Evolutionary conservation across 1,140 invertebrate genomes (phyloP).

Genomic region (Phymastichus coffea): DNA sequence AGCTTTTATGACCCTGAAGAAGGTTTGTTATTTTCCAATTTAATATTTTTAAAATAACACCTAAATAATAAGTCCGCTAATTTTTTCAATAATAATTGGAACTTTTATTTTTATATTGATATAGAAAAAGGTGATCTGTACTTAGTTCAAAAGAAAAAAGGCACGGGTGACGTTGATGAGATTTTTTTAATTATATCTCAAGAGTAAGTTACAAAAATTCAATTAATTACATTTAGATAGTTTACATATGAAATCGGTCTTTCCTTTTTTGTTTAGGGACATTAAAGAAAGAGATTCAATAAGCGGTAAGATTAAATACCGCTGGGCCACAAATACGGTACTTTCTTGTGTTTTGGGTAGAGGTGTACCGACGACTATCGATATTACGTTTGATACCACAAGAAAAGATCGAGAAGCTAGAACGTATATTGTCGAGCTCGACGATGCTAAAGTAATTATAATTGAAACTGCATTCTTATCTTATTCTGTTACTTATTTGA

Average conservation of each 20-base stretch:
- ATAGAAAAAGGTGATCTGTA: constrained; percentile 48
- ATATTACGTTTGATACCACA: constrained; percentile 64
- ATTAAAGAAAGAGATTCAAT: constrained; percentile 56
- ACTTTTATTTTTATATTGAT: constrained; percentile 11
- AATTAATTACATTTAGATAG: background rate
- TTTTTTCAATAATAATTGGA: background rate
- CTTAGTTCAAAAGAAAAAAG: constrained; percentile 43
- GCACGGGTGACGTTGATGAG: constrained; percentile 43
- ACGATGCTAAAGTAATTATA: constrained; percentile 57
- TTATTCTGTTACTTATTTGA: constrained; percentile 24
- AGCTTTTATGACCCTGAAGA: constrained; percentile 41
- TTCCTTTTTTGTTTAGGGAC: constrained; percentile 36
- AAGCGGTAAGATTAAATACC: constrained; percentile 56
- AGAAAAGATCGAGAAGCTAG: constrained; percentile 59
- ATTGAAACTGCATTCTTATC: too few relatives aligned
- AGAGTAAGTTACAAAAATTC: constrained; percentile 38
- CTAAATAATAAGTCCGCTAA: background rate
- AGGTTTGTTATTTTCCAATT: constrained; percentile 30
- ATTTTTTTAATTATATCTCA: constrained; percentile 50
- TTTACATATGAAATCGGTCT: background rate
- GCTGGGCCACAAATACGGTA: constrained; percentile 61
- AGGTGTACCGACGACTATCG: constrained; percentile 56
- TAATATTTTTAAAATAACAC: background rate
- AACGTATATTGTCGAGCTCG: constrained; percentile 59
- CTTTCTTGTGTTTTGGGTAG: constrained; percentile 58